Base-by-base conservation (phyloP, 2,113 vertebrate species). In the Odontophorus gujanensis region DNA sequence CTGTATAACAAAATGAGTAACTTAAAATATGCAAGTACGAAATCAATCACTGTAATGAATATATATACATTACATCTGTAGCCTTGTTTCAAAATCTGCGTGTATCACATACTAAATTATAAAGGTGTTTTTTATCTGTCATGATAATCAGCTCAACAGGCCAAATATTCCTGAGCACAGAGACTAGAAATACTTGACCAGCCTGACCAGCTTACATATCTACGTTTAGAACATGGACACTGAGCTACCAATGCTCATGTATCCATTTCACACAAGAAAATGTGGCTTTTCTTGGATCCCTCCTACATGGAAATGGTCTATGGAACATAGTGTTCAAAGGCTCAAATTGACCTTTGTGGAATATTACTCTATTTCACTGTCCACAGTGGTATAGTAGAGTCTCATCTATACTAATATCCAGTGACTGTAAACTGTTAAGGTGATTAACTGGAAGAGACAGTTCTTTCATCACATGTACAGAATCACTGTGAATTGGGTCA, bases 401-500 rank as follows among this genome's bases (percentile, higher is more conserved):
- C 58, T 92, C 67, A 20, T 92, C 43, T 80, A 32, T 30, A 72
- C 43, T 92, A 91, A 95, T 93, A 84, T 94, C 22, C 63, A 89
- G 3, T 59, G 92, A 89, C 92, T 85, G 81, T 73, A 96, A 95
- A 95, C 36, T 92, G 84, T 50, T 92, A 93, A 92, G 48, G 62
- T 93, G 91, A 92, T 89, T 91, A 96, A 92, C 62, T 65, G 26
- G 62, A 95, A 94, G 77, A 87, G 89, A 69, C 92, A 92, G 77
- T 66, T 95, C 92, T 87, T 92, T 81, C 69, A 90, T 47, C 42
- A 51, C 42, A 51, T 48, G 50, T 28, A 55, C 59, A 92, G 81
- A 93, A 69, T 66, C 75, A 55, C 28, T 82, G 57, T 47, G 68
- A 83, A 83, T 34, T 81, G 75, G 89, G 68, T 81, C 71, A 85